phyloP scores from a whole-genome alignment of 2,113 vertebrate genomes.

The Neolamprologus toae region DNA sequence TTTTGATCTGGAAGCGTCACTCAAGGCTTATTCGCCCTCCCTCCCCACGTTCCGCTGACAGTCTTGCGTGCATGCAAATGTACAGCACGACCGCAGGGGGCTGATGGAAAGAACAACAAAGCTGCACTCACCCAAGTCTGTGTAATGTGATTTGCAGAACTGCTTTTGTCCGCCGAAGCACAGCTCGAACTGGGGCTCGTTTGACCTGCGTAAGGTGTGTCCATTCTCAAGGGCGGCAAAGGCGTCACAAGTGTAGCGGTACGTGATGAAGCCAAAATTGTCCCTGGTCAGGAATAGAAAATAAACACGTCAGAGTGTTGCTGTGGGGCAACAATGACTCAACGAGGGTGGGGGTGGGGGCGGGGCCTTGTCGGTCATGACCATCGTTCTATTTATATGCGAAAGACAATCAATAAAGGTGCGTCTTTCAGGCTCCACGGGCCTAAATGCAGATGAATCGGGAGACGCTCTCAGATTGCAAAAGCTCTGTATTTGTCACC shows the following conservation, averaged over 20 bases:
- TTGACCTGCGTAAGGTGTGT: constrained; percentile 88
- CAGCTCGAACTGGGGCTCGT: constrained; percentile 93
- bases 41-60: not conserved
- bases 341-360: not conserved
- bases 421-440: constrained; percentile 34
- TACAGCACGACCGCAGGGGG: not conserved
- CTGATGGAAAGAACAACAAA: constrained; percentile 28
- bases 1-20: constrained; percentile 33
- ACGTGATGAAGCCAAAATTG: constrained; percentile 98
- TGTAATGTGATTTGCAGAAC: constrained; percentile 95
- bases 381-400: constrained; percentile 59
- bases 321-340: constrained; percentile 26
- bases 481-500: not conserved
- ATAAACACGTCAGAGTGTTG: constrained; percentile 21
- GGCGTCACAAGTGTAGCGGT: constrained; percentile 98
- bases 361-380: constrained; percentile 5
- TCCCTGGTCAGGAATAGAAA: constrained; percentile 81
- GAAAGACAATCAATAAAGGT: constrained; percentile 61
- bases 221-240: constrained; percentile 97
- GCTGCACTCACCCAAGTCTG: constrained; percentile 89
- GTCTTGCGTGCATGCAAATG: constrained; percentile 1
- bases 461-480: not conserved
- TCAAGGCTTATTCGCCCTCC: not conserved
- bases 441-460: constrained; percentile 1
- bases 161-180: constrained; percentile 97